Evolutionary conservation across 1,140 invertebrate genomes (phyloP).

Genomic region (Neodiprion fabricii): DNA sequence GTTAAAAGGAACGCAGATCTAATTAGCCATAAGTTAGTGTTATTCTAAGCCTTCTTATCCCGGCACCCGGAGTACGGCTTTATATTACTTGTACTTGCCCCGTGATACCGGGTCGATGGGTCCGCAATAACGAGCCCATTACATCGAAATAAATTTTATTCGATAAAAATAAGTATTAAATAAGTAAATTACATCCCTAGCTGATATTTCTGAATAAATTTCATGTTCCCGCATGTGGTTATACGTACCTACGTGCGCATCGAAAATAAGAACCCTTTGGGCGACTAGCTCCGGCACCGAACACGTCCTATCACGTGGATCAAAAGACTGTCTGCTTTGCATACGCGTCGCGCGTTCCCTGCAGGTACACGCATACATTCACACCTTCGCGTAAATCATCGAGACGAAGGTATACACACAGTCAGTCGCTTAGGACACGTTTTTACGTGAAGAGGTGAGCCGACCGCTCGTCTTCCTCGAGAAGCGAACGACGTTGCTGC

Average conservation of each 20-base stretch:
- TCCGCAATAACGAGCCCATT: not conserved
- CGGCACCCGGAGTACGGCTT: too few relatives aligned
- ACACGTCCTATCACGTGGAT: not conserved
- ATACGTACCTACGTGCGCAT: not conserved
- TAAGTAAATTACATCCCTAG: too few relatives aligned
- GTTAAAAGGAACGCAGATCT: not conserved
- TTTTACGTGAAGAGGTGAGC: too few relatives aligned
- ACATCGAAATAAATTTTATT: not conserved
- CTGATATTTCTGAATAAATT: not conserved
- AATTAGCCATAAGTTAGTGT: conserved; percentile 7
- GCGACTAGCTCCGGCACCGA: not conserved
- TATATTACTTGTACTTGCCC: not conserved
- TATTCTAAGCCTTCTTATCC: not conserved
- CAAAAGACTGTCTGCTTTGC: conserved; percentile 2
- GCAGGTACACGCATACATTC: not conserved
- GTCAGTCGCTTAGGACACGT: too few relatives aligned
- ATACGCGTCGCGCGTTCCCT: not conserved
- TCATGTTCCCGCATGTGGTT: not conserved
- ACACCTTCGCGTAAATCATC: not conserved
- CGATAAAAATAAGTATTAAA: not conserved
- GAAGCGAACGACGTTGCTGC: too few relatives aligned
- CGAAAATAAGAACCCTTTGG: not conserved
- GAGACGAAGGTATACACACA: not conserved
- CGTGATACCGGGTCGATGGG: not conserved
- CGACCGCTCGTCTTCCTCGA: too few relatives aligned